These are phyloP conservation scores for Etia nguti DNA, from an alignment of 2,113 vertebrate genomes.

Conservation along the genomic window DNA sequence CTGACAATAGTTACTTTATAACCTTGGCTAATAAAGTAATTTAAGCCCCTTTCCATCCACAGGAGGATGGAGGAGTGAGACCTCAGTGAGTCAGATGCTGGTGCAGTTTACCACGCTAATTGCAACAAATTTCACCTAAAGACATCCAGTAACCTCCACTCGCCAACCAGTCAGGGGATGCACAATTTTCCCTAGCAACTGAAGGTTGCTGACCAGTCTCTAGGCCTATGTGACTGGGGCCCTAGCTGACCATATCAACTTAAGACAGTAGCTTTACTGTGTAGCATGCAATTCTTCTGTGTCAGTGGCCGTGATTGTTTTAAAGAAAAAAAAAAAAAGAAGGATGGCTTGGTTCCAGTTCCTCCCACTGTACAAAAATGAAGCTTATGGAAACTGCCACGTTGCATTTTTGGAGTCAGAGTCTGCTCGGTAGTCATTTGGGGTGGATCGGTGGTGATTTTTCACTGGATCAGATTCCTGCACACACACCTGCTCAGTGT, in stretches of 20 bases:
- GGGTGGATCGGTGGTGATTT: not conserved
- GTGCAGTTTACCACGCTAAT: not conserved
- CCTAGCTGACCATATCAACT: not conserved
- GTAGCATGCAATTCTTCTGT: not conserved
- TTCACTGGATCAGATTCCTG: not conserved
- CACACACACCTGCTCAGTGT: not conserved
- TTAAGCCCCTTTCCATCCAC: not conserved
- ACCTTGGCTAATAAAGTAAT: not conserved
- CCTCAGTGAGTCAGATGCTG: not conserved
- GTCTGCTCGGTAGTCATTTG: not conserved
- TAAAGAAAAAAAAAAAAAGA: not conserved
- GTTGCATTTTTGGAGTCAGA: not conserved
- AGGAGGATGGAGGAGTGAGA: not conserved
- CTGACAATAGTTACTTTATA: not conserved
- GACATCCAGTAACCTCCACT: rapidly evolving
- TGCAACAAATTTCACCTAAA: rapidly evolving
- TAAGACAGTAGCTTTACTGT: not conserved
- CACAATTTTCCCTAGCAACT: not conserved
- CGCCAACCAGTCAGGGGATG: rapidly evolving
- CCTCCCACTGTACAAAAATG: not conserved
- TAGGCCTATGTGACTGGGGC: not conserved
- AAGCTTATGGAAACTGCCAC: not conserved
- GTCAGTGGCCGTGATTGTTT: rapidly evolving
- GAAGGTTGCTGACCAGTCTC: not conserved
- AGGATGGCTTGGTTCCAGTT: not conserved